Conservation (phyloP, 2,797 vertebrate species). For the Myiotriccus ornatus region DNA sequence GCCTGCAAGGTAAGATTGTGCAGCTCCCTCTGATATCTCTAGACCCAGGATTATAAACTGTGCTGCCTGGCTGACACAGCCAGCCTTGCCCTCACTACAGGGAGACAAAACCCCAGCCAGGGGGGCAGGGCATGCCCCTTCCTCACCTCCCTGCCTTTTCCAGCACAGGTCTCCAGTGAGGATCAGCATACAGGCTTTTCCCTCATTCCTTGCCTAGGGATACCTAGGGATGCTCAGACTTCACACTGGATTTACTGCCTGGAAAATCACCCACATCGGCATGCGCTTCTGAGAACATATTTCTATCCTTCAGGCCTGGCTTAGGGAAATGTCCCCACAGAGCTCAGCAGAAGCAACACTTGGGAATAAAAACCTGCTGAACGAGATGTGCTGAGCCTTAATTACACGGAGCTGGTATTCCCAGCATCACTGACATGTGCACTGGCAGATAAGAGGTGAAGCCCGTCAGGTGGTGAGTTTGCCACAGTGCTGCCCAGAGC, state of each 20-base stretch:
- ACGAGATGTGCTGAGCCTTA: accelerated
- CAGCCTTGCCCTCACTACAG: background rate
- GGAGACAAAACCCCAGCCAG: background rate
- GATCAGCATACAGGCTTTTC: background rate
- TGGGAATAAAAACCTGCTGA: background rate
- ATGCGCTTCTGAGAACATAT: background rate
- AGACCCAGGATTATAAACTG: background rate
- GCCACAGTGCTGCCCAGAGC: background rate
- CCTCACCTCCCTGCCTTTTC: background rate
- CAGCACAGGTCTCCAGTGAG: background rate
- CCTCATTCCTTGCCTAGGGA: background rate
- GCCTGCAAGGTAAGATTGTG: background rate
- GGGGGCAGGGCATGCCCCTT: background rate
- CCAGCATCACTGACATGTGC: accelerated
- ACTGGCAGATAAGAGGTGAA: background rate
- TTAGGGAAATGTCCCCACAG: background rate
- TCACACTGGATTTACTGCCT: background rate
- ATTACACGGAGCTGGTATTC: background rate
- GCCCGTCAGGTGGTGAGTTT: background rate
- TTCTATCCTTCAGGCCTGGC: background rate
- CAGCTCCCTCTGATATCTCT: background rate
- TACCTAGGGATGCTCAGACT: background rate
- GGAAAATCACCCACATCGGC: background rate
- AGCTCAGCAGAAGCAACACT: background rate
- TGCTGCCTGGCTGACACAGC: background rate